Base-by-base conservation (phyloP, 2,888 invertebrate species). In the Acanthoscelides obtectus region DNA sequence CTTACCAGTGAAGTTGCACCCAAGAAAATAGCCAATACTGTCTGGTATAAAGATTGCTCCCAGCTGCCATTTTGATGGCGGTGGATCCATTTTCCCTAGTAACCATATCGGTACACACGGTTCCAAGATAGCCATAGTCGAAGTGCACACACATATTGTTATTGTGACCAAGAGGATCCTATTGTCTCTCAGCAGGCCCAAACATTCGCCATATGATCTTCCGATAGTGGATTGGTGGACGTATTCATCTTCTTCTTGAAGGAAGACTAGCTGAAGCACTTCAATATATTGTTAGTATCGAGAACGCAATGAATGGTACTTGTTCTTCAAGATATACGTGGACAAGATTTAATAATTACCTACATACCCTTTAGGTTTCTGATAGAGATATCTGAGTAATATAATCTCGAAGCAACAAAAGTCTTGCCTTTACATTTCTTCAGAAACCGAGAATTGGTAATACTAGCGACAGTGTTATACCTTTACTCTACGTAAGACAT, bases 11-110 rank as follows among this genome's bases (percentile, higher is more conserved):
- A 91, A 91, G 84, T 94, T 94, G 0, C 94, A 94, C 22, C 94
- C 95, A 65, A 95, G 84, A 74, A 95, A 88, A 81, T 95, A 95
- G 0, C 95, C 95, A 45, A 95, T 80, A 78, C 94, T 95, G 83
- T 95, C 95, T 0, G 95, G 95, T 74, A 95, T 91, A 80, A 95
- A 95, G 4, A 94, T 93, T 0, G 93, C 91, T 2, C 95, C 95
- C 80, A 92, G 84, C 81, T 93, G 91, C 93, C 93, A 93, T 80
- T 88, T 89, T 85, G 90, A 81, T 0, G 92, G 91, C 86, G 90
- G 83, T 0, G 92, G 91, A 76, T 90, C 87, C 76, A 93, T 87
- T 71, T 88, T 89, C 19, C 88, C 88, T 82, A 93, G 89, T 65
- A 95, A 84, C 94, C 95, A 95, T 79, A 94, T 89, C 0, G 95